A percentile compares a stretch with the other conserved stretches of the same genome.
Evolutionary conservation across 2,888 invertebrate genomes (phyloP).

Genomic region (Mycalesis mineus): DNA sequence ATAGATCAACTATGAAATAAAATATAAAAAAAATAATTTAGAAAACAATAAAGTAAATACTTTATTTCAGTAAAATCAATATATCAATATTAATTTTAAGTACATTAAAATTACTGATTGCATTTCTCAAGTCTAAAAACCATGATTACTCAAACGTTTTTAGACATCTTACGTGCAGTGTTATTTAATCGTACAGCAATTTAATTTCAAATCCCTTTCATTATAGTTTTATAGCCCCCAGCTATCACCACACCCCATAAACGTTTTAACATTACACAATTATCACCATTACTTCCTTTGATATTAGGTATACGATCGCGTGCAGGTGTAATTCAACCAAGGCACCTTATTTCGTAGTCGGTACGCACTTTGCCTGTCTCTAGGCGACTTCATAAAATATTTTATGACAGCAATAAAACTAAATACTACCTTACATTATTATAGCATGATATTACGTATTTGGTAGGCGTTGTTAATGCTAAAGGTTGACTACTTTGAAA

Average conservation of each 20-base stretch:
- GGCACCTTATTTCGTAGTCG: conserved; percentile 35
- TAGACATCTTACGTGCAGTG: neutral
- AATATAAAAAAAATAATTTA: too few species aligned
- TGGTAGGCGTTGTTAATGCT: too few species aligned
- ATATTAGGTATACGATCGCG: conserved; percentile 13
- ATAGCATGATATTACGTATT: neutral
- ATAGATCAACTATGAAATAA: too few species aligned
- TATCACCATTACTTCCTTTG: conserved; percentile 1
- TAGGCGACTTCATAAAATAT: conserved; percentile 39
- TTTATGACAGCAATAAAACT: conserved; percentile 42
- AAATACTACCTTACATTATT: conserved; percentile 35
- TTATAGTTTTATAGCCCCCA: conserved; percentile 23
- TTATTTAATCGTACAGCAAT: conserved; percentile 15
- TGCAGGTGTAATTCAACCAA: conserved; percentile 14
- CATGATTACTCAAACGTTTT: neutral
- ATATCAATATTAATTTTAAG: too few species aligned
- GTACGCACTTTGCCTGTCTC: conserved; percentile 35
- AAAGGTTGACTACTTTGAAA: too few species aligned
- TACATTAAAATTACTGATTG: too few species aligned
- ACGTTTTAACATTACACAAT: neutral
- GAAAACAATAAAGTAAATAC: too few species aligned
- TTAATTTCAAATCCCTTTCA: conserved; percentile 26
- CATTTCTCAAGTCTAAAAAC: too few species aligned
- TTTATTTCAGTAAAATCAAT: too few species aligned
- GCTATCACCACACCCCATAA: conserved; percentile 13